phyloP scores from a whole-genome alignment of 2,888 invertebrate species.

The Chrysolina oricalcia region DNA sequence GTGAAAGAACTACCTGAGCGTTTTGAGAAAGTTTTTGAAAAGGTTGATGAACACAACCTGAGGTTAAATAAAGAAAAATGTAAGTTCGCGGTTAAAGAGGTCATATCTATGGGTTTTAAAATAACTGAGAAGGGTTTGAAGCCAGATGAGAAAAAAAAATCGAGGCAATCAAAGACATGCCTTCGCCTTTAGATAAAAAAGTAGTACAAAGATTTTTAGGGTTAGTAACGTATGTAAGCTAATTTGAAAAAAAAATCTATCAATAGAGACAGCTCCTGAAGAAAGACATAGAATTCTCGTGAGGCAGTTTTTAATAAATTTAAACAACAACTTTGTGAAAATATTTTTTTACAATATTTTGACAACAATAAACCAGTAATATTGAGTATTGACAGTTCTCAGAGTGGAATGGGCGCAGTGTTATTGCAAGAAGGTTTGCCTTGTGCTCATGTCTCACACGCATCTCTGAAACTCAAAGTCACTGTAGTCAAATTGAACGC shows the following conservation, averaged over 20 bases:
- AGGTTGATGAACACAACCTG: conserved; percentile 32
- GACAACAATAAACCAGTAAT: conserved; percentile 37
- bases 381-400: conserved; percentile 52
- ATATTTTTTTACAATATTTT: conserved; percentile 58
- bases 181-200: conserved; percentile 34
- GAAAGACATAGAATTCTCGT: conserved; percentile 48
- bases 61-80: conserved; percentile 45
- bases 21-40: conserved; percentile 40
- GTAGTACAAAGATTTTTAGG: conserved; percentile 52
- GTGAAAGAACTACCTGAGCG: conserved; percentile 25
- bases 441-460: conserved; percentile 53
- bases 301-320: conserved; percentile 43
- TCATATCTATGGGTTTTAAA: conserved; percentile 28
- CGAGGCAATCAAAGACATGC: conserved; percentile 42
- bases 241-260: conserved; percentile 53
- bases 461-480: conserved; percentile 37
- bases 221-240: conserved; percentile 55
- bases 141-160: conserved; percentile 47
- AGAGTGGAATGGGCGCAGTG: conserved; percentile 51
- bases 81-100: conserved; percentile 28
- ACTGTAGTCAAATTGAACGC: conserved; percentile 43
- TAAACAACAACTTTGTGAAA: conserved; percentile 40
- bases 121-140: conserved; percentile 37
- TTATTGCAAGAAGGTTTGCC: conserved; percentile 50
- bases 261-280: conserved; percentile 50